Percentiles rank a stretch among this genome's conserved stretches.
These are phyloP conservation scores for Poeciliopsis retropinna DNA, from an alignment of 2,113 vertebrate genomes.

Conservation along the genomic window DNA sequence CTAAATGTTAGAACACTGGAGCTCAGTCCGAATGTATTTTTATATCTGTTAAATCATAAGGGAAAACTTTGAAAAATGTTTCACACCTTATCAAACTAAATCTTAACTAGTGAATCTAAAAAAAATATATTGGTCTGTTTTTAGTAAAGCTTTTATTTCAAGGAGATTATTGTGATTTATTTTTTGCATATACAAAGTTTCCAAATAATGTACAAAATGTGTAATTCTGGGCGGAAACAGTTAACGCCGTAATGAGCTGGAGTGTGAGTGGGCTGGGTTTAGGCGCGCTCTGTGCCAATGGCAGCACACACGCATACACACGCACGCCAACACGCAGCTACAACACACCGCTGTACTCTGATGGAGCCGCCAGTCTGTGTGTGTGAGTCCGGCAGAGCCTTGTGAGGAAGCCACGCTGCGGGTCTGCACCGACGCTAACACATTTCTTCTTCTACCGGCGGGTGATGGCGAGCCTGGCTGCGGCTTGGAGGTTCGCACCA, in stretches of 20 bases:
- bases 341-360: conserved; percentile 49
- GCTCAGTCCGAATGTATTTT: neutral
- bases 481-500: conserved; percentile 15
- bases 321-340: conserved; percentile 43
- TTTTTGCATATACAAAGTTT: neutral
- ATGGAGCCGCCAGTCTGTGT: conserved; percentile 66
- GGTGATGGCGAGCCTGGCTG: conserved; percentile 48
- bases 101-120: too few relatives aligned
- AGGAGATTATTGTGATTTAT: neutral
- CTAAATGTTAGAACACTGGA: neutral
- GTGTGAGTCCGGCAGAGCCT: conserved; percentile 67
- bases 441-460: conserved; percentile 25
- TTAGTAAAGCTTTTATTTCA: neutral
- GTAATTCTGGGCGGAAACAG: conserved; percentile 67
- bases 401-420: conserved; percentile 55
- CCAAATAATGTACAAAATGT: neutral
- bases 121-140: neutral
- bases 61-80: neutral
- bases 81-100: too few relatives aligned
- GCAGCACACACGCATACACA: conserved; percentile 39
- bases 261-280: conserved; percentile 79
- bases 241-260: conserved; percentile 73
- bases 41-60: neutral
- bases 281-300: conserved; percentile 63
- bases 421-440: conserved; percentile 53